Evolutionary conservation across 2,888 invertebrate species (phyloP).

Genomic region (Synanthedon myopaeformis): DNA sequence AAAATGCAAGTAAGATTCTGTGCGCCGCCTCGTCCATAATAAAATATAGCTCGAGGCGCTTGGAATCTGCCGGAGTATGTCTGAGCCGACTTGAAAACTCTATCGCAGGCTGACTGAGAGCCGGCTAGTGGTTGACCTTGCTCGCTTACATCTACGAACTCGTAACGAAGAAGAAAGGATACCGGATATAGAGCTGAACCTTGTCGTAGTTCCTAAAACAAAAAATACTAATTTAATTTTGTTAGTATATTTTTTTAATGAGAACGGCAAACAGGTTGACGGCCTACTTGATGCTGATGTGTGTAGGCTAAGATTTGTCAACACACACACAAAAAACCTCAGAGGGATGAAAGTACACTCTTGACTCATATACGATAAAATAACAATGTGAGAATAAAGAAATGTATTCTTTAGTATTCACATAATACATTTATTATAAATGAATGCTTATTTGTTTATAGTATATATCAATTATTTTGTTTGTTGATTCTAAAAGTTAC

Average conservation of each 20-base stretch:
- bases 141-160: constrained; percentile 82
- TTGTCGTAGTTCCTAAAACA: constrained; percentile 72
- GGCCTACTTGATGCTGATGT: too few species aligned
- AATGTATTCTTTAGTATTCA: too few species aligned
- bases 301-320: too few species aligned
- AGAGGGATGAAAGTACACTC: too few species aligned
- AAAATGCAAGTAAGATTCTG: constrained; percentile 80
- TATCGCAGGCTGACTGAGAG: constrained; percentile 74
- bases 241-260: too few species aligned
- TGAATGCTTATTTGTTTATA: too few species aligned
- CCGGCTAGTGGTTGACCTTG: constrained; percentile 72
- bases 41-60: constrained; percentile 84
- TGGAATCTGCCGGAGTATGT: constrained; percentile 74
- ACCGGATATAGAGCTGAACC: constrained; percentile 85
- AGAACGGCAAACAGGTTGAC: too few species aligned
- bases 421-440: too few species aligned
- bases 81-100: constrained; percentile 69
- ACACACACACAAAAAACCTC: too few species aligned
- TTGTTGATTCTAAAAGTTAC: constrained; percentile 4
- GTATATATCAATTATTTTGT: neutral
- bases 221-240: too few species aligned
- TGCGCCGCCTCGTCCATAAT: constrained; percentile 85
- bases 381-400: too few species aligned
- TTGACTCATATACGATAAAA: too few species aligned
- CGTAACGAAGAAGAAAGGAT: constrained; percentile 82